Conservation (phyloP, 2,113 vertebrate species). For the Leucopsar rothschildi region DNA sequence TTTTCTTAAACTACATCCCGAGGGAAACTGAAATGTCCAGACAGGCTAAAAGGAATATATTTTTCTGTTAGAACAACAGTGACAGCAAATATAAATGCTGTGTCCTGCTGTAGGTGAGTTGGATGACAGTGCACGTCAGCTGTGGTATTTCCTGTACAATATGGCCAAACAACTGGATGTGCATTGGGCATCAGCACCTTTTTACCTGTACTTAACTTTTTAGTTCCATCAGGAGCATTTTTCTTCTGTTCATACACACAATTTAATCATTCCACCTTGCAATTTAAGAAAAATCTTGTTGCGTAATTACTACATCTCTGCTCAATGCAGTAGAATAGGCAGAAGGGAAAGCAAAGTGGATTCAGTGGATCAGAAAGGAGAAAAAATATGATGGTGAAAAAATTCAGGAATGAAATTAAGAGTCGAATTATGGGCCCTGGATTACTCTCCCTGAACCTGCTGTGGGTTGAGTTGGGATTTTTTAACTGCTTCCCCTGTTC, state of each 20-base stretch:
- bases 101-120: neutral
- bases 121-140: neutral
- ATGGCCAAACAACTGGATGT: neutral
- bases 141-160: neutral
- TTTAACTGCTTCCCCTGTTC: neutral
- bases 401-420: neutral
- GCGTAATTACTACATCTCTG: neutral
- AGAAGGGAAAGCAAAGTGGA: neutral
- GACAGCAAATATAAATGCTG: neutral
- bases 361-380: neutral
- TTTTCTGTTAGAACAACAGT: neutral
- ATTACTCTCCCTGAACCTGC: neutral
- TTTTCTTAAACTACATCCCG: neutral
- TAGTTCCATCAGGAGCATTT: neutral
- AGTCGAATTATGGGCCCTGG: neutral
- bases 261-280: neutral
- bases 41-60: neutral
- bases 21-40: neutral
- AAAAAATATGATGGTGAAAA: neutral
- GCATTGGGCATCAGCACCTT: neutral
- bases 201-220: neutral
- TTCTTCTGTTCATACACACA: neutral
- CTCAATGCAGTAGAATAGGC: neutral
- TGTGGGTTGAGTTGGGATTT: neutral
- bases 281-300: neutral